These are phyloP conservation scores for Pogonognathellus flavescens DNA, from an alignment of 1,140 invertebrate genomes.

Conservation along the genomic window DNA sequence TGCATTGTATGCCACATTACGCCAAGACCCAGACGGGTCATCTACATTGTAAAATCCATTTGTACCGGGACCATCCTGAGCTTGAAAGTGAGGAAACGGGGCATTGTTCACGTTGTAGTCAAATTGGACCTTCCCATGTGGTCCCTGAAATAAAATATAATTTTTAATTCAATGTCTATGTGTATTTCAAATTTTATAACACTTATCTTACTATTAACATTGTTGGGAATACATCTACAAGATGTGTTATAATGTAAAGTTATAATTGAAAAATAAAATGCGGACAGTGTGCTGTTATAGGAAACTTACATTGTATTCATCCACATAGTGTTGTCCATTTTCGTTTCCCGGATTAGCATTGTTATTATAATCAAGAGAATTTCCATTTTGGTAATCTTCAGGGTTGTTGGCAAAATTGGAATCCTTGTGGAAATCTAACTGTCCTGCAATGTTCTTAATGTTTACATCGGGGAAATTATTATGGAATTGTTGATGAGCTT, in stretches of 20 bases:
- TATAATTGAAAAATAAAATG: too few species aligned
- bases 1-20: constrained; percentile 6
- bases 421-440: too few species aligned
- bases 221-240: too few species aligned
- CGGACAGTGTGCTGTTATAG: too few species aligned
- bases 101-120: not conserved
- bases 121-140: not conserved
- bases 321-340: not conserved
- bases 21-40: not conserved
- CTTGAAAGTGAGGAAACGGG: not conserved
- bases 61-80: not conserved
- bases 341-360: too few species aligned
- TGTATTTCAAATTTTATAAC: too few species aligned
- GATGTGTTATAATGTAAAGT: too few species aligned
- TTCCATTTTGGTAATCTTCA: not conserved
- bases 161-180: too few species aligned
- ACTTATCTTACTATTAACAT: too few species aligned
- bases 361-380: not conserved
- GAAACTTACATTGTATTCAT: not conserved
- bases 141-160: not conserved
- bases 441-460: not conserved
- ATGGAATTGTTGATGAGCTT: not conserved
- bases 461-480: not conserved
- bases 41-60: constrained; percentile 28
- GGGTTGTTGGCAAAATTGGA: not conserved